Evolutionary conservation across 2,113 vertebrate species (phyloP).

Genomic region (Sakesphorus luctuosus): DNA sequence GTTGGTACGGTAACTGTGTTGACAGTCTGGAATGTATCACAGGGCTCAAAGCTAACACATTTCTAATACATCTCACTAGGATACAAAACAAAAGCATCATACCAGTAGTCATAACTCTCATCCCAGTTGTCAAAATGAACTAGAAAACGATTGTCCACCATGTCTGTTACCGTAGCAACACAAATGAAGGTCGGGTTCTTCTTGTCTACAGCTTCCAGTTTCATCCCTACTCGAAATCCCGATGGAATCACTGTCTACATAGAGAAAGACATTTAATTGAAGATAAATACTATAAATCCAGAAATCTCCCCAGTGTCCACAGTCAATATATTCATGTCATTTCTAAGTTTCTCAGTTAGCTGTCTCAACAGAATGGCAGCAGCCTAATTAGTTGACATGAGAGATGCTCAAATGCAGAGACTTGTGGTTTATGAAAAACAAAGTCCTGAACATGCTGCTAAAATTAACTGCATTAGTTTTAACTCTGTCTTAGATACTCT

Average conservation of each 20-base stretch:
- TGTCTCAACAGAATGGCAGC: neutral
- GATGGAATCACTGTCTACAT: constrained; percentile 85
- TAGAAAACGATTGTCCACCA: constrained; percentile 89
- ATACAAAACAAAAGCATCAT: constrained; percentile 57
- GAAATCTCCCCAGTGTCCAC: neutral
- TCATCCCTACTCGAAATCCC: constrained; percentile 89
- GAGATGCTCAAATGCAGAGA: neutral
- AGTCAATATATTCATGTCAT: neutral
- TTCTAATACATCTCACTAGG: neutral
- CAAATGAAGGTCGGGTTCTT: constrained; percentile 88
- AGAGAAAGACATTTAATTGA: constrained; percentile 67
- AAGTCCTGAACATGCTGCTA: neutral
- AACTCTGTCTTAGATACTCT: neutral
- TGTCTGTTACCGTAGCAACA: constrained; percentile 87
- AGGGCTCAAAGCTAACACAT: neutral
- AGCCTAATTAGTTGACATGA: constrained; percentile 16
- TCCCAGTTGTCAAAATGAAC: constrained; percentile 92
- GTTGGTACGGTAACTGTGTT: neutral
- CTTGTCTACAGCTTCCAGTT: constrained; percentile 87
- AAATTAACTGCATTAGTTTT: neutral
- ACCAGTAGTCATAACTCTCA: constrained; percentile 90
- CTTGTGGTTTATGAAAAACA: neutral
- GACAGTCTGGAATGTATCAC: neutral
- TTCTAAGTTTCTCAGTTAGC: neutral
- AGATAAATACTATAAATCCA: constrained; percentile 32